Evolutionary conservation across 2,888 invertebrate species (phyloP).

Genomic region (Zhengitettix transpicula): DNA sequence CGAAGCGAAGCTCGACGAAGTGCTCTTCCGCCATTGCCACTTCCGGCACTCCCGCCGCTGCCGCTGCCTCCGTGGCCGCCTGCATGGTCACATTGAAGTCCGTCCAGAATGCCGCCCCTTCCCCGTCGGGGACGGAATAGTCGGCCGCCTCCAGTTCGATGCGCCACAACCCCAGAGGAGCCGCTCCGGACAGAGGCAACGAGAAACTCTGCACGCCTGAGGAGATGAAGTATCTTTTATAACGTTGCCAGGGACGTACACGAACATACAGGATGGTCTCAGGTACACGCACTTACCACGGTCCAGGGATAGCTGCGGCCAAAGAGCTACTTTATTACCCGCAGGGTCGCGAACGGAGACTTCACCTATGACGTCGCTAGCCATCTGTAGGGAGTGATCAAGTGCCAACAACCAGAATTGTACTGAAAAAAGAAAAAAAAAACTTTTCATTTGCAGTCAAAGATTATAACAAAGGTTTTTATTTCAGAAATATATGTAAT

Average conservation of each 20-base stretch:
- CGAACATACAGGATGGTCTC: neutral
- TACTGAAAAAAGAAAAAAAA: slow-evolving; percentile 25
- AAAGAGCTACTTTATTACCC: slow-evolving; percentile 45
- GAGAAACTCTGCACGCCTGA: slow-evolving; percentile 42
- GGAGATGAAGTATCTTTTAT: too few relatives aligned
- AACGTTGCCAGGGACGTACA: too few relatives aligned
- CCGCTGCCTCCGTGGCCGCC: slow-evolving; percentile 33
- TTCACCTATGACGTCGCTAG: slow-evolving; percentile 37
- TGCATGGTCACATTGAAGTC: slow-evolving; percentile 7
- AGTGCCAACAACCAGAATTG: slow-evolving; percentile 48
- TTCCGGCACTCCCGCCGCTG: slow-evolving; percentile 24
- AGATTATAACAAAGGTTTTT: too few relatives aligned
- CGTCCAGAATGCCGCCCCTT: neutral
- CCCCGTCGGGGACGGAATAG: neutral
- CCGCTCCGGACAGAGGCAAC: slow-evolving; percentile 36
- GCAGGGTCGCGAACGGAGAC: slow-evolving; percentile 43
- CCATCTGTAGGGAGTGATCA: slow-evolving; percentile 42
- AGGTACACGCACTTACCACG: slow-evolving; percentile 31
- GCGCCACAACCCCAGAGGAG: slow-evolving; percentile 39
- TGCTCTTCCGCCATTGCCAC: slow-evolving; percentile 49
- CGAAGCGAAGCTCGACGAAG: slow-evolving; percentile 45
- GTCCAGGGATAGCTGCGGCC: slow-evolving; percentile 46
- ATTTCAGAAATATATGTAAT: too few relatives aligned
- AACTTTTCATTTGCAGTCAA: too few relatives aligned
- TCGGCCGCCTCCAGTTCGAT: slow-evolving; percentile 32